Evolutionary conservation across 2,888 invertebrate genomes (phyloP), one percentile per base, ranked within the genome.

Genomic region (Nomada fabriciana): DNA sequence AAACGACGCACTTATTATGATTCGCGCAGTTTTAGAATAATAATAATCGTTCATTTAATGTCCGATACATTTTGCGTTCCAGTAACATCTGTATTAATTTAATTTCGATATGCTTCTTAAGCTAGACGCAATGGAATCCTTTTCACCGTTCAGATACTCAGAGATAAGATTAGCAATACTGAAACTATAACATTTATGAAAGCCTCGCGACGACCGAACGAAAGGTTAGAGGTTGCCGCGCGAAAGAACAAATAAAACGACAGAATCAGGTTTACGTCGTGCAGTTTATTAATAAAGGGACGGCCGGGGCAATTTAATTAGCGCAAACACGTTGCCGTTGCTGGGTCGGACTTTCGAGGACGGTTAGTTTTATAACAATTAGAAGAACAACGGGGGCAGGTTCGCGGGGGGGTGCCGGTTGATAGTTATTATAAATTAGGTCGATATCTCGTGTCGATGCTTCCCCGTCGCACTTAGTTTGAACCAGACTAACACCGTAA

Each of bases 401-500:
- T 60, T 53, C 69, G 63, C 25, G 61, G 60, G 64, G 69, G 50
- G 59, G 63, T 61, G 36, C 7, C 36, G 36, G 36, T 5, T 36
- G 75, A 79, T 77, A 63, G 78, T 84, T 84, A 85, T 83, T 85
- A 87, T 80, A 84, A 88, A 88, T 86, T 86, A 83, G 74, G 77
- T 71, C 70, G 82, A 80, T 80, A 80, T 79, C 68, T 68, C 69
- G 70, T 76, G 80, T 79, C 79, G 80, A 83, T 85, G 83, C 80
- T 82, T 76, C 72, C 77, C 67, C 76, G 84, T 77, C 76, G 70
- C 23, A n/a, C 84, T 83, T 79, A 75, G 81, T 82, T 77, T 86
- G 13, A 73, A 76, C 72, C 70, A 64, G 71, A 55, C 76, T 80
- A 80, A 85, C 82, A 76, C 79, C 74, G 84, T 83, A 87, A 90